phyloP scores from a whole-genome alignment of 1,140 invertebrate genomes.

The Hyposmocoma kahamanoa region DNA sequence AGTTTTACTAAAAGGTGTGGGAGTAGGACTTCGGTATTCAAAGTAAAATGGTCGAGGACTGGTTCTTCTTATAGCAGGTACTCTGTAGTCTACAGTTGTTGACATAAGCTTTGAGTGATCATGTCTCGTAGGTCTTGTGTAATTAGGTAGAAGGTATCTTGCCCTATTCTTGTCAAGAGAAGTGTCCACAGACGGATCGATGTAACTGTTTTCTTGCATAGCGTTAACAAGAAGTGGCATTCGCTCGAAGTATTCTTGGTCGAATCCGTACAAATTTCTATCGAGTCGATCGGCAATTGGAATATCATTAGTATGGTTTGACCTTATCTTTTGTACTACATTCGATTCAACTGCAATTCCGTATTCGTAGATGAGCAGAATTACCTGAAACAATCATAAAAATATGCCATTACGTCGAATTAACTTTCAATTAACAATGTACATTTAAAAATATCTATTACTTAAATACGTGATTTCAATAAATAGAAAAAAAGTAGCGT shows the following conservation, averaged over 20 bases:
- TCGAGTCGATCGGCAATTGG: slow-evolving; percentile 57
- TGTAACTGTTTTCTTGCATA: slow-evolving; percentile 54
- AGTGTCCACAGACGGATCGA: slow-evolving; percentile 32
- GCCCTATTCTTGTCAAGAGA: slow-evolving; percentile 16
- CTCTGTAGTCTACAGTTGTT: slow-evolving; percentile 11
- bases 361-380: slow-evolving; percentile 67
- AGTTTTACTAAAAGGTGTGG: slow-evolving; percentile 52
- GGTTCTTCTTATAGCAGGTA: slow-evolving; percentile 35
- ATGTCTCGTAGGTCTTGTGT: background rate
- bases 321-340: slow-evolving; percentile 48
- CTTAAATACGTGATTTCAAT: too few relatives aligned
- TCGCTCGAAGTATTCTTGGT: slow-evolving; percentile 64
- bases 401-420: too few relatives aligned
- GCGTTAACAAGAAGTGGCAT: slow-evolving; percentile 63
- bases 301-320: slow-evolving; percentile 19
- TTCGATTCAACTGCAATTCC: slow-evolving; percentile 61
- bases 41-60: slow-evolving; percentile 57
- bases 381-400: slow-evolving; percentile 48
- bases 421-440: too few relatives aligned
- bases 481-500: background rate
- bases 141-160: slow-evolving; percentile 12
- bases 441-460: too few relatives aligned
- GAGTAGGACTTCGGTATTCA: slow-evolving; percentile 52
- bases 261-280: slow-evolving; percentile 54
- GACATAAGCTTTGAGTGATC: background rate